Evolutionary conservation across 2,113 vertebrate genomes (phyloP).

Genomic region (Oreochromis aureus): DNA sequence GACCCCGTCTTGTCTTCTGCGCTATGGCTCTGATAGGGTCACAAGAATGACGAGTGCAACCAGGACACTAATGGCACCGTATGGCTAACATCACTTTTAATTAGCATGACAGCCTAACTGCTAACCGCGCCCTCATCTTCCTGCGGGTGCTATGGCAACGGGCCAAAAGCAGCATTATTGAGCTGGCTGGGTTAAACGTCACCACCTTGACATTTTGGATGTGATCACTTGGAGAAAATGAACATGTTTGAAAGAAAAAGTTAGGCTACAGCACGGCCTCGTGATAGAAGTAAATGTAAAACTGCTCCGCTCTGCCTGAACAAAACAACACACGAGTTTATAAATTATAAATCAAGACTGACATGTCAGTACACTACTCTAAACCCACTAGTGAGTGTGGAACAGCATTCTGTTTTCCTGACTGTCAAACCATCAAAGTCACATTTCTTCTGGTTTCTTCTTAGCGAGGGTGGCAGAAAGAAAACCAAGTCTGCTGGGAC

Average conservation of each 20-base stretch:
- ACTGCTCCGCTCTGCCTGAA: not conserved
- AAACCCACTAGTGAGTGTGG: not conserved
- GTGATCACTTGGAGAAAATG: not conserved
- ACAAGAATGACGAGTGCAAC: constrained; percentile 19
- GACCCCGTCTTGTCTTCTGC: constrained; percentile 3
- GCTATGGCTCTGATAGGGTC: constrained; percentile 28
- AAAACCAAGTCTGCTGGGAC: constrained; percentile 27
- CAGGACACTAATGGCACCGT: constrained; percentile 44
- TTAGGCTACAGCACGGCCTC: not conserved
- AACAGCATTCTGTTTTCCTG: constrained; percentile 14
- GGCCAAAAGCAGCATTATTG: not conserved
- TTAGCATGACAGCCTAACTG: constrained; percentile 54
- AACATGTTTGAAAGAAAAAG: not conserved
- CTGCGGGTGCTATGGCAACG: constrained; percentile 41
- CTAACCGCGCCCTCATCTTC: not conserved
- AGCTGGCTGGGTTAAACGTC: constrained; percentile 16
- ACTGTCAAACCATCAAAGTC: constrained; percentile 51
- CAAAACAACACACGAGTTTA: not conserved
- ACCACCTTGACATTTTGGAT: not conserved
- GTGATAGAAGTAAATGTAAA: not conserved
- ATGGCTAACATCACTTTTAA: constrained; percentile 61
- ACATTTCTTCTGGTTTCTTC: constrained; percentile 33
- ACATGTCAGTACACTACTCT: not conserved
- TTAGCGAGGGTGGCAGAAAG: not conserved
- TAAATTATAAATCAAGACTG: constrained; percentile 21